A percentile compares a stretch with the other conserved stretches of the same genome.
phyloP scores from a whole-genome alignment of 2,888 invertebrate species.

The Mystacides longicornis region DNA sequence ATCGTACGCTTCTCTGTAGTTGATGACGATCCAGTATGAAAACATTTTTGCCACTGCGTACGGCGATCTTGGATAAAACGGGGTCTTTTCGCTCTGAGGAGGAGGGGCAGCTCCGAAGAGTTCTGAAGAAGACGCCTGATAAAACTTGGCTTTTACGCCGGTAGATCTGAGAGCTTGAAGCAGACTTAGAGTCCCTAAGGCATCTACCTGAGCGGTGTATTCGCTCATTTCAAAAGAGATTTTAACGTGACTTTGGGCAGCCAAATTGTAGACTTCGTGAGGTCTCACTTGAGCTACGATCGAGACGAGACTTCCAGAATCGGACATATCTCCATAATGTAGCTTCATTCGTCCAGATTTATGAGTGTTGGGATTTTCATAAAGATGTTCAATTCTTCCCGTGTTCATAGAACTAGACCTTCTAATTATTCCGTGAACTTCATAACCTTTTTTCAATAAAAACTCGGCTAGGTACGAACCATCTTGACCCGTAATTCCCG shows the following conservation, averaged over 20 bases:
- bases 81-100: slow-evolving; percentile 90
- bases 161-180: slow-evolving; percentile 89
- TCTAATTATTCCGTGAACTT: slow-evolving; percentile 92
- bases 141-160: slow-evolving; percentile 75
- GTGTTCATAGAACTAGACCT: slow-evolving; percentile 96
- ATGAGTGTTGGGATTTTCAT: slow-evolving; percentile 83
- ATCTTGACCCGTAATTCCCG: slow-evolving; percentile 98
- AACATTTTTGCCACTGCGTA: slow-evolving; percentile 96
- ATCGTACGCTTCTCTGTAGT: slow-evolving; percentile 90
- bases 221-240: slow-evolving; percentile 98
- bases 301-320: slow-evolving; percentile 89
- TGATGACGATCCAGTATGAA: slow-evolving; percentile 92
- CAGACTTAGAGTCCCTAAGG: slow-evolving; percentile 81
- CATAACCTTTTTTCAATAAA: slow-evolving; percentile 83
- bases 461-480: slow-evolving; percentile 97
- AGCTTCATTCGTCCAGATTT: slow-evolving; percentile 83
- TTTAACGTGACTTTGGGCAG: slow-evolving; percentile 98
- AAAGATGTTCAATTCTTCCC: slow-evolving; percentile 89
- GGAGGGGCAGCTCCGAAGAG: slow-evolving; percentile 88
- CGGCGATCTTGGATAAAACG: slow-evolving; percentile 93
- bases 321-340: slow-evolving; percentile 98
- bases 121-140: slow-evolving; percentile 95
- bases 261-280: slow-evolving; percentile 94
- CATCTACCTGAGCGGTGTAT: slow-evolving; percentile 98
- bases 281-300: slow-evolving; percentile 69